Percentiles rank a stretch among this genome's conserved stretches.
These are phyloP conservation scores for Chorisops tibialis DNA, from an alignment of 2,888 invertebrate genomes.

Conservation along the genomic window DNA sequence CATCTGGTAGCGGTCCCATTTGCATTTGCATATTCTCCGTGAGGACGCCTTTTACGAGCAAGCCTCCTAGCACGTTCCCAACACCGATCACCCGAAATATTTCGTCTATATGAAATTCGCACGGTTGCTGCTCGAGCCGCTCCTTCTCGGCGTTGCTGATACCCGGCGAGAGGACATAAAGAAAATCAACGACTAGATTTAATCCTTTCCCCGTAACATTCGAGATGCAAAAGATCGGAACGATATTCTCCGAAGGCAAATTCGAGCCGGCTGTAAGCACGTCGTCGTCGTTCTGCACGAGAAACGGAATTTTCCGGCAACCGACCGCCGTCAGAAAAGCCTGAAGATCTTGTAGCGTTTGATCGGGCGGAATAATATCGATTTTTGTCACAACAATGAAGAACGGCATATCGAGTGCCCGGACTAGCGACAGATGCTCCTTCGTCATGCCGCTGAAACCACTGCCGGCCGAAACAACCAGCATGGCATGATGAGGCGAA, in stretches of 20 bases:
- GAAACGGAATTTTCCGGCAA: constrained; percentile 62
- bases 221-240: constrained; percentile 84
- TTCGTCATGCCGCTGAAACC: constrained; percentile 80
- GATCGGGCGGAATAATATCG: constrained; percentile 69
- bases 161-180: constrained; percentile 76
- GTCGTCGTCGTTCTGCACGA: constrained; percentile 67
- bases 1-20: constrained; percentile 73
- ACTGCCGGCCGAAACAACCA: constrained; percentile 77
- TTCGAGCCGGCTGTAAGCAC: constrained; percentile 69
- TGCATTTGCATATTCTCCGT: constrained; percentile 77
- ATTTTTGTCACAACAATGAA: constrained; percentile 93
- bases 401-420: constrained; percentile 81
- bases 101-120: constrained; percentile 92
- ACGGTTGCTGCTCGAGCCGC: constrained; percentile 67
- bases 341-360: constrained; percentile 58
- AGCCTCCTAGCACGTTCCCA: constrained; percentile 80
- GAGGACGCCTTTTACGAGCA: constrained; percentile 79
- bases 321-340: constrained; percentile 64
- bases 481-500: constrained; percentile 86
- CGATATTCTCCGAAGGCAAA: constrained; percentile 62
- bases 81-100: constrained; percentile 81
- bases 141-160: constrained; percentile 64
- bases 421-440: constrained; percentile 84
- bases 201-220: constrained; percentile 86
- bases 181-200: constrained; percentile 77